phyloP scores from a whole-genome alignment of 1,140 invertebrate species.

The Zaprionus vittiger region DNA sequence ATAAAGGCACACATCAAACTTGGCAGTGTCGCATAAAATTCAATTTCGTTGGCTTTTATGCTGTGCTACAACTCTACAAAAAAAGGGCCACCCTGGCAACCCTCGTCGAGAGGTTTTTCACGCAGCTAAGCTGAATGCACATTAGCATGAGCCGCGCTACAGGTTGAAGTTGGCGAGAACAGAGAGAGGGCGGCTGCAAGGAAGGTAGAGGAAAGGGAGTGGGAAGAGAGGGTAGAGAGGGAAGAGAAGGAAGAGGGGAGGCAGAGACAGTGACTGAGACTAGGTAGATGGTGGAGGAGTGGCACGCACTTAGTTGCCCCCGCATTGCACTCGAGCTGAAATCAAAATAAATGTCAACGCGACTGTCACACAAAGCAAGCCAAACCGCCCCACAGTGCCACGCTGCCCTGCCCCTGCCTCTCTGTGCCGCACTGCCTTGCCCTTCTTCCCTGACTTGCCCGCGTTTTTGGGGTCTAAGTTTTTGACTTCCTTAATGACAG shows the following conservation, averaged over 20 bases:
- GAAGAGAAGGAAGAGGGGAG: background rate
- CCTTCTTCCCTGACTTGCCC: constrained; percentile 4
- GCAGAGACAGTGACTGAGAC: background rate
- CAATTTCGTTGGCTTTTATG: constrained; percentile 70
- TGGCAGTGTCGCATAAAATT: constrained; percentile 77
- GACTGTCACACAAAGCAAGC: constrained; percentile 69
- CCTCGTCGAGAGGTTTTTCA: constrained; percentile 43
- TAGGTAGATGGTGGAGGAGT: constrained; percentile 25
- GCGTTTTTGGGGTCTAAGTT: constrained; percentile 73
- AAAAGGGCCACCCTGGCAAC: constrained; percentile 27
- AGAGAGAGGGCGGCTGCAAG: background rate
- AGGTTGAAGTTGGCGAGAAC: constrained; percentile 15
- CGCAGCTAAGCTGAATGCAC: constrained; percentile 68
- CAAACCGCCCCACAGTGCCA: constrained; percentile 9
- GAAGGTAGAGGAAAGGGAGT: background rate
- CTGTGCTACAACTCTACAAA: background rate
- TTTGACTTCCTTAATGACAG: constrained; percentile 79
- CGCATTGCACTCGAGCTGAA: constrained; percentile 71
- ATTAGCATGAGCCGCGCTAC: constrained; percentile 64
- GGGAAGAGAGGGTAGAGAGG: background rate
- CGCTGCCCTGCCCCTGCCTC: background rate
- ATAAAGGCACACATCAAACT: constrained; percentile 79
- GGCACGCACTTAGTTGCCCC: constrained; percentile 54
- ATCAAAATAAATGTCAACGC: constrained; percentile 81
- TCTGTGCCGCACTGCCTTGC: background rate